Base-by-base conservation (phyloP, 1,140 invertebrate genomes). In the Fopius arisanus region DNA sequence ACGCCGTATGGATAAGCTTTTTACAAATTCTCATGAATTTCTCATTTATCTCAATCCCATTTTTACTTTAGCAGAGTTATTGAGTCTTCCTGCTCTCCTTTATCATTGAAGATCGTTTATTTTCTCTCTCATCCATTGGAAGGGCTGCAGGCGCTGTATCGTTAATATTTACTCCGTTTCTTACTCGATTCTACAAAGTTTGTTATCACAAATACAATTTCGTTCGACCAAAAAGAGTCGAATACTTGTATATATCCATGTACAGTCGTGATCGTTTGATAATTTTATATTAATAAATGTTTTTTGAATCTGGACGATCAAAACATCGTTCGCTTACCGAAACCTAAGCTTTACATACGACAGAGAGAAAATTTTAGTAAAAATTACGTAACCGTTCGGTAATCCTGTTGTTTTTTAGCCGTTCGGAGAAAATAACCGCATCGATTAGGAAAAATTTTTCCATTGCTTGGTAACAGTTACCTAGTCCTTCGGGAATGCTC, bases 211-310 rank as follows among this genome's bases (percentile, higher is more conserved):
- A 62, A 23, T 26, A 37, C 12, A 12, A 37, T 62, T 29, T 62
- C 2, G 3, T 29, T 40, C 3, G 19, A 59, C 9, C 2, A 28
- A 62, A 23, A 10, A 16, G 7, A 21, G 29, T 59, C 62, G 28
- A 28, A 71, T 51, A 48, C 14, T 72, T 72, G 70, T 72, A 72
- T 72, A 72, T 72, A 72, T 72, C 62, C 70, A 66, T 72, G 70
- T 72, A 72, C 70, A 72, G 70, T 33, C 10, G 7, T 28, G 16
- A n/a, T 41, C 63, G 37, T 31, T 40, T 43, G 59, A 21, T 6
- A 23, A 21, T 65, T 71, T 71, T 71, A 16, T 65, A 71, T 71
- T 62, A 16, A 71, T 40, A 71, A 37, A 63, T 26, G 41, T 41
- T 0, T 31, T 29, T n/a, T 31, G 19, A n/a, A n/a, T n/a, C n/a